Evolutionary conservation across 2,113 vertebrate genomes (phyloP).

Genomic region (Lepus europaeus): DNA sequence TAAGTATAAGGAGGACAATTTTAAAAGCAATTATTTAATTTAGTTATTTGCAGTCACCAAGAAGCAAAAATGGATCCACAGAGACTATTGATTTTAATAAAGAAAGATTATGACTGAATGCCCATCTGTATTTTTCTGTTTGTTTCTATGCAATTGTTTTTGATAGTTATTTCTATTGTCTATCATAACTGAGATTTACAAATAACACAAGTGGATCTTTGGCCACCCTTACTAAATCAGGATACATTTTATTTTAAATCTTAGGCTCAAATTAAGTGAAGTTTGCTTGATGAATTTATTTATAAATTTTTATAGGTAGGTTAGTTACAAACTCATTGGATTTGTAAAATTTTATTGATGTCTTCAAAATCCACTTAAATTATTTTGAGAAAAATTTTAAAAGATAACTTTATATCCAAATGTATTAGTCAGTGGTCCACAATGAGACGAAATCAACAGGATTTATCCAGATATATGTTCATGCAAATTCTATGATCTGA

Average conservation of each 20-base stretch:
- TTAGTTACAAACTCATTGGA: background rate
- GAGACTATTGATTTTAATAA: background rate
- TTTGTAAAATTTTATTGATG: slow-evolving; percentile 16
- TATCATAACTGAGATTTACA: background rate
- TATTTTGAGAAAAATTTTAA: background rate
- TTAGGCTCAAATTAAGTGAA: background rate
- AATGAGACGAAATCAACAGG: background rate
- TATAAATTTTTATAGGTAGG: background rate
- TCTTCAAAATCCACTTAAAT: background rate
- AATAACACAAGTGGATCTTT: background rate
- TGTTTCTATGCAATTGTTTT: background rate
- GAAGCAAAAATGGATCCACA: background rate
- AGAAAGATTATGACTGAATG: background rate
- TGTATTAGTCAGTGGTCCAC: background rate
- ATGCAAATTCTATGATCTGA: background rate
- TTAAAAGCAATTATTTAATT: background rate
- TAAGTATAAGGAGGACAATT: background rate
- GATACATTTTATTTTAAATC: background rate
- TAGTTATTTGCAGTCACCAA: background rate
- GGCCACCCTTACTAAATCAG: background rate
- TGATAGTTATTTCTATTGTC: background rate
- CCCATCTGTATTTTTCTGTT: background rate
- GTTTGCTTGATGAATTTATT: background rate
- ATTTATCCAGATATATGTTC: background rate
- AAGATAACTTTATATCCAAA: background rate